Base-by-base conservation (phyloP, 2,113 vertebrate genomes). In the Porphyrio hochstetteri region DNA sequence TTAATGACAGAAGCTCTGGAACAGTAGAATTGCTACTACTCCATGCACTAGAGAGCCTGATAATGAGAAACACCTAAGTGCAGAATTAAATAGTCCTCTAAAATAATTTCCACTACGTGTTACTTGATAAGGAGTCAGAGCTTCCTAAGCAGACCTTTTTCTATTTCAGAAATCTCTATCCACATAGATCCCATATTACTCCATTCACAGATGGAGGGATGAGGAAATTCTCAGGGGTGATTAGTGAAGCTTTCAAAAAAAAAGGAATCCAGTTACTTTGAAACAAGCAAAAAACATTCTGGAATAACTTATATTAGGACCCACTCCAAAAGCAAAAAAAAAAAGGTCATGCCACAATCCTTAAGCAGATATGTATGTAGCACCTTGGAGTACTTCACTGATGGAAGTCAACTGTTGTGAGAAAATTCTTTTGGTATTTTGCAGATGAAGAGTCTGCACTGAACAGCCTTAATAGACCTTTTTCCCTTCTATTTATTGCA, bases 1-100 rank as follows among this genome's bases (percentile, higher is more conserved):
- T 83, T 96, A 95, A 97, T 94, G 97, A 96, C 92, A 97, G 93
- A 97, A 94, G 82, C 95, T 90, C 40, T 25, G 90, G 74, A 96
- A 79, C 82, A 92, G 13, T 81, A 24, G 81, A 93, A 93, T 76
- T 80, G 79, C 87, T 40, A 48, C 44, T 81, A 90, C 92, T 94
- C 60, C 74, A 64, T 91, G 82, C 72, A 42, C 85, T 48, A 20
- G 94, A 93, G 71, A 95, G 76, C 80, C 80, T 85, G 78, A 88
- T 96, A 97, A 97, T 90, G 92, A 96, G 94, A 95, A 96, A 86
- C 71, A 92, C 75, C 86, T 91, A 92, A 95, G 65, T 42, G 59
- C 86, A 59, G 85, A 91, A 94, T 72, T 84, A 94, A 95, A 92
- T 46, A 87, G 82, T 77, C 33, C 61, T 71, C 63, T 91, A 25